Evolutionary conservation across 1,140 invertebrate genomes (phyloP), one percentile per base, ranked within the genome.

Genomic region (Sminthurides bifidus): DNA sequence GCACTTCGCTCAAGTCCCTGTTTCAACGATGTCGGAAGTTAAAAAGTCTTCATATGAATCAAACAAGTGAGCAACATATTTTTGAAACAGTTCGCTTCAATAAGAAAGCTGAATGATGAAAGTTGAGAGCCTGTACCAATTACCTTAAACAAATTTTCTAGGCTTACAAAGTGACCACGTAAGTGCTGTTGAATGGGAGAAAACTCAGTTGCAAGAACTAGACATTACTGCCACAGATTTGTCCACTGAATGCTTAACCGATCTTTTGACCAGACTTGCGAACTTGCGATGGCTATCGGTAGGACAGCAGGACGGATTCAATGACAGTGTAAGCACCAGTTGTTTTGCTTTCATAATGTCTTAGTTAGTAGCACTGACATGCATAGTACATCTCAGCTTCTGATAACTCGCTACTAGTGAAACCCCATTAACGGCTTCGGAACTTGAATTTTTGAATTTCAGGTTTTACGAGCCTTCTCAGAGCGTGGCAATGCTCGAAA

Each of bases 171-270:
- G 88, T 66, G 87, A 94, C 56, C 79, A 91, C 68, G 83, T 98
- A 24, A 86, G 86, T 81, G 82, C 85, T 70, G 91, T 96, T 0
- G 92, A 98, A 66, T 99, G 96, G 96, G 93, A 98, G 68, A 94
- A 96, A 68, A 87, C 88, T 0, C 80, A 81, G 1, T 72, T 99
- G 37, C 87, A 89, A 71, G 95, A 99, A 72, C 68, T 99, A 55
- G 95, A 99, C 67, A 85, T 99, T 27, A 94, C 91, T 0, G 95
- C 88, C 0, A 98, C 94, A 0, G 94, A 99, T 72, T 73, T 99
- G 30, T 87, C 85, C 1, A 85, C 87, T 0, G 92, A 97, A 67
- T 93, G 92, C 65, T 74, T 99, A 8, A 85, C 91, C 58, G 88
- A 93, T 68, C 84, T 99, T 77, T 74, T 99, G 0, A 84, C 82